Conservation (phyloP, 1,140 invertebrate species). For the Andrena cerasifolii region DNA sequence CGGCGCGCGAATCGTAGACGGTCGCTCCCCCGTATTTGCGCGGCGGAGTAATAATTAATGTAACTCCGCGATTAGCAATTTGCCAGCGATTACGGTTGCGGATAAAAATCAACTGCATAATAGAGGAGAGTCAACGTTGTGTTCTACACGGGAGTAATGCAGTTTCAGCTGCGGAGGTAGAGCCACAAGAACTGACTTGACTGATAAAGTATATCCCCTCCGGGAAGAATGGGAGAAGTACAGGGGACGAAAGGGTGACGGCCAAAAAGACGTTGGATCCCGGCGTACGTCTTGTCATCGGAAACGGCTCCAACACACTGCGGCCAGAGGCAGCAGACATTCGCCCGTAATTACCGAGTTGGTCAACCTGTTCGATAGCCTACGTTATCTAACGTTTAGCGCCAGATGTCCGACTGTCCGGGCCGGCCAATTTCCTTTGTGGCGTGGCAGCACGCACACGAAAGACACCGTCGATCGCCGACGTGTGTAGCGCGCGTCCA, state of each 20-base stretch:
- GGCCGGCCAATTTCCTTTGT: conserved; percentile 62
- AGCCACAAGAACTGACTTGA: no score
- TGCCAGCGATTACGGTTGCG: not conserved
- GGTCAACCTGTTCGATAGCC: conserved; percentile 72
- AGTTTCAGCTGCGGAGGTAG: no score
- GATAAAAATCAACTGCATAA: not conserved
- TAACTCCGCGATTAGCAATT: not conserved
- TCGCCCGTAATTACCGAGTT: conserved; percentile 68
- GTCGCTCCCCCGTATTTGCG: not conserved
- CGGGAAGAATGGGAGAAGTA: not conserved
- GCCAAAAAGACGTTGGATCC: conserved; percentile 18
- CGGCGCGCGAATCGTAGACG: not conserved
- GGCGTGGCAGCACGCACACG: conserved; percentile 9
- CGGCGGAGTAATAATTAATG: conserved; percentile 2
- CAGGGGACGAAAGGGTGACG: no score
- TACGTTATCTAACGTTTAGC: conserved; percentile 75
- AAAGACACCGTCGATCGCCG: not conserved
- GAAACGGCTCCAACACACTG: conserved; percentile 12
- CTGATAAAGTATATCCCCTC: not conserved
- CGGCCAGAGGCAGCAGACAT: conserved; percentile 21
- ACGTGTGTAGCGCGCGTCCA: not conserved
- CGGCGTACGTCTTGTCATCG: conserved; percentile 40
- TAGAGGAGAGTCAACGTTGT: no score
- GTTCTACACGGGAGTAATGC: no score
- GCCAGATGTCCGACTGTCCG: conserved; percentile 69